A percentile compares a stretch with the other conserved stretches of the same genome.
These are phyloP conservation scores for Tetraodon nigroviridis DNA, from an alignment of 2,113 vertebrate genomes.

Conservation along the genomic window DNA sequence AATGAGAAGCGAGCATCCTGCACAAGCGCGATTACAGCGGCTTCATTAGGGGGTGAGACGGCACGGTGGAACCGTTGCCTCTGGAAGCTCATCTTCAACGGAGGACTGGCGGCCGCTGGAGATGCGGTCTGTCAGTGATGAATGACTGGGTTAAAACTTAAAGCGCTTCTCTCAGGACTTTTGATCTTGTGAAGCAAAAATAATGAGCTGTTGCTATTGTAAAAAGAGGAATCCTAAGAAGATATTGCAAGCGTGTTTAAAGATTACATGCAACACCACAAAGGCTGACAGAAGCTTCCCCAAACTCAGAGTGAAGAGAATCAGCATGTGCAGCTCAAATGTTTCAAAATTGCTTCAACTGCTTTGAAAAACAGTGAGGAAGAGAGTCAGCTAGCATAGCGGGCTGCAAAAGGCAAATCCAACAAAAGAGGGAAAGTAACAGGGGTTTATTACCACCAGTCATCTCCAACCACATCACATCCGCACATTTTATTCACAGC, in stretches of 20 bases:
- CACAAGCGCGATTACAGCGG: constrained; percentile 54
- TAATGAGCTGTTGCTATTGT: constrained; percentile 24
- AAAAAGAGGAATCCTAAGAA: constrained; percentile 13
- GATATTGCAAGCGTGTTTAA: constrained; percentile 25
- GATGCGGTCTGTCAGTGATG: constrained; percentile 46
- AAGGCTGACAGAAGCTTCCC: constrained; percentile 27
- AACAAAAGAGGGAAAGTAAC: constrained; percentile 34
- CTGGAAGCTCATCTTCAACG: constrained; percentile 41
- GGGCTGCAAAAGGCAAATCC: constrained; percentile 44
- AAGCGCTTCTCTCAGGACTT: constrained; percentile 40
- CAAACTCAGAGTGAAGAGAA: constrained; percentile 21
- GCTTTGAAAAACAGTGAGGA: constrained; percentile 2
- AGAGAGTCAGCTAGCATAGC: constrained; percentile 29
- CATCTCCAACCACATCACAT: constrained; percentile 52
- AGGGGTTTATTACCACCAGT: constrained; percentile 57
- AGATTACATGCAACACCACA: constrained; percentile 32
- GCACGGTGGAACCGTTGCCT: constrained; percentile 24
- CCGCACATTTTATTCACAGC: constrained; percentile 67
- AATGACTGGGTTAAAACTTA: constrained; percentile 48
- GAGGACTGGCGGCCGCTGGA: constrained; percentile 45
- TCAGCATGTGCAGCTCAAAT: constrained; percentile 8
- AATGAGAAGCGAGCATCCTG: constrained; percentile 68
- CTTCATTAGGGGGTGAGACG: constrained; percentile 50
- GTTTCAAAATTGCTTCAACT: not conserved
- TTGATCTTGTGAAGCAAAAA: constrained; percentile 41